Conservation (phyloP, 2,888 invertebrate genomes). For the Caenorhabditis angaria region DNA sequence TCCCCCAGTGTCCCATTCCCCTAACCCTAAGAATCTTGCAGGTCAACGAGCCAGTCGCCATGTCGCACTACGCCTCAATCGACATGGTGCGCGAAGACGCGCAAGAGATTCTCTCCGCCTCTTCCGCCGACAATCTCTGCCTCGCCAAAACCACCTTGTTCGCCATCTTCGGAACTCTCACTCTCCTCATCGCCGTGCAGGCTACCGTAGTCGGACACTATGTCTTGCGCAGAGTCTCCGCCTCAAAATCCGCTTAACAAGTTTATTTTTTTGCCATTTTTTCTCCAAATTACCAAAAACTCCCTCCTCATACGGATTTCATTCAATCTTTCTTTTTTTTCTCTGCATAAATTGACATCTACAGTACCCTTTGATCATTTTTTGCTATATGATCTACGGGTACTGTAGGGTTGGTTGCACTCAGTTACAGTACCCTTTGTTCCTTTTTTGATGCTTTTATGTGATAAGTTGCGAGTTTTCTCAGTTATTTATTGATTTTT, state of each 20-base stretch:
- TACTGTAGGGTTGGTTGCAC: not conserved
- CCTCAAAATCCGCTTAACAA: conserved; percentile 14
- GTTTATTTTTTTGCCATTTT: not conserved
- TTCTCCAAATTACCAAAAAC: not conserved
- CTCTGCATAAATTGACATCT: not conserved
- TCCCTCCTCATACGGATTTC: not conserved
- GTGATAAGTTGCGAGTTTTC: not conserved
- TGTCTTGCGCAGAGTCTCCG: conserved; percentile 46
- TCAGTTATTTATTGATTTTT: not conserved
- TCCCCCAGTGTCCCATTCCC: not conserved
- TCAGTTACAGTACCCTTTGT: not conserved
- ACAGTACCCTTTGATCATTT: not conserved
- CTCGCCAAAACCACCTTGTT: conserved; percentile 60
- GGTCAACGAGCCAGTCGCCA: conserved; percentile 63
- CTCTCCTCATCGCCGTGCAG: conserved; percentile 63
- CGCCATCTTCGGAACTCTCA: conserved; percentile 63
- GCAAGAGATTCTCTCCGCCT: conserved; percentile 38
- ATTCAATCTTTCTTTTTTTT: not conserved
- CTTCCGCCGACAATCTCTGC: conserved; percentile 46
- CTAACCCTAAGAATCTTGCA: conserved; percentile 11
- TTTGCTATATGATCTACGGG: not conserved
- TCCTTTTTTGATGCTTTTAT: not conserved
- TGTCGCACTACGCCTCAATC: conserved; percentile 49
- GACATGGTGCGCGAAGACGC: conserved; percentile 51
- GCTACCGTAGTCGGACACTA: conserved; percentile 61